These are phyloP conservation scores for Cyclargus thomasi DNA, from an alignment of 1,140 invertebrate genomes.

Conservation along the genomic window DNA sequence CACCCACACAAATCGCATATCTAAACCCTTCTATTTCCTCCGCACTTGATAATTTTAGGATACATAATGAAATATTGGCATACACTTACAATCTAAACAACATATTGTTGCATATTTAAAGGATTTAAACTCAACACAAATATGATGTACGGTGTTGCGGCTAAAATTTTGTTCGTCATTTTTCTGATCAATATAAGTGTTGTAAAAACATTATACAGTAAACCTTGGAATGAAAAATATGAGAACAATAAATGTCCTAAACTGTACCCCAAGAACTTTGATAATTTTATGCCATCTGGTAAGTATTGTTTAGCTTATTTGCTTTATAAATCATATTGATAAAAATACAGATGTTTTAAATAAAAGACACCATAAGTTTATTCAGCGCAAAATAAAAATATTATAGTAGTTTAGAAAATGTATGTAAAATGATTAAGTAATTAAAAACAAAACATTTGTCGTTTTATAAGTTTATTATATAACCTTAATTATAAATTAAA, in stretches of 20 bases:
- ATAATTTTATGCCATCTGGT: conserved; percentile 70
- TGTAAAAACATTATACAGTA: conserved; percentile 55
- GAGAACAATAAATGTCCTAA: conserved; percentile 69
- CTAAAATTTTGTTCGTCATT: conserved; percentile 26
- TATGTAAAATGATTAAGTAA: too few species aligned
- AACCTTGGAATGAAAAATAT: conserved; percentile 68
- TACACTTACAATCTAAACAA: neutral
- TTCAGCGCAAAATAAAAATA: too few species aligned
- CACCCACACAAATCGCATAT: conserved; percentile 25
- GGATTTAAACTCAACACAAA: conserved; percentile 23
- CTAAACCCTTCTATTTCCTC: conserved; percentile 42
- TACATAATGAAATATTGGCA: neutral
- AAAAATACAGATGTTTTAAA: too few species aligned
- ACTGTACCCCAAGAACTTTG: conserved; percentile 70
- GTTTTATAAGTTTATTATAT: too few species aligned
- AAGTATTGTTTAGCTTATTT: conserved; percentile 29
- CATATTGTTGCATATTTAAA: conserved; percentile 20
- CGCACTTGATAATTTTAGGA: conserved; percentile 36
- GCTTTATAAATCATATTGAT: too few species aligned
- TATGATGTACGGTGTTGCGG: conserved; percentile 16
- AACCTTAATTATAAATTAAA: too few species aligned
- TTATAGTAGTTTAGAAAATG: too few species aligned
- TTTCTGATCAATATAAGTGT: conserved; percentile 43
- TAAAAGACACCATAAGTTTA: too few species aligned
- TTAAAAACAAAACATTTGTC: too few species aligned